phyloP scores from a whole-genome alignment of 2,888 invertebrate genomes.

The Bellardia pandia region DNA sequence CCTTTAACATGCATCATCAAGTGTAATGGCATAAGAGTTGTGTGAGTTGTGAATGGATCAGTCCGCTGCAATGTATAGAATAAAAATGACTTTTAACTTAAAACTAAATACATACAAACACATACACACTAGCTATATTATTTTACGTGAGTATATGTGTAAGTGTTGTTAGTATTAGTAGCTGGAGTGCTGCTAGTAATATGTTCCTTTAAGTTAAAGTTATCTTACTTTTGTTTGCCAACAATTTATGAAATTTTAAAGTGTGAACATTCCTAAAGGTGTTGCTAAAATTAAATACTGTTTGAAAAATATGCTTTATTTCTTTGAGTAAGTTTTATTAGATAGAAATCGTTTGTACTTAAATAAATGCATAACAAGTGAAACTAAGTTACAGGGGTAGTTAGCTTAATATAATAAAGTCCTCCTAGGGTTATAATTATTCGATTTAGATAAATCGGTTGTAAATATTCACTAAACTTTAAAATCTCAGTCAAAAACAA shows the following conservation, averaged over 20 bases:
- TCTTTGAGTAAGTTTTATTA: not conserved
- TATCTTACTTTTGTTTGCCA: not conserved
- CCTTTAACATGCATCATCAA: constrained; percentile 45
- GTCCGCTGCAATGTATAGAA: constrained; percentile 12
- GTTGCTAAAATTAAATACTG: constrained; percentile 9
- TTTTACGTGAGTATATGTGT: constrained; percentile 2
- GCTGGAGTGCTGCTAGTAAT: not conserved
- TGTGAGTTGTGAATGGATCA: constrained; percentile 29
- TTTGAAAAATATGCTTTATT: not conserved
- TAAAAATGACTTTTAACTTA: constrained; percentile 41
- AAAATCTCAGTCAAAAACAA: too few relatives aligned
- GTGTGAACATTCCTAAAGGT: constrained; percentile 20
- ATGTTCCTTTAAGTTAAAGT: not conserved
- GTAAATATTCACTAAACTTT: too few relatives aligned
- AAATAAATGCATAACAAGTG: not conserved
- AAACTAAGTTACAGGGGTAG: not conserved
- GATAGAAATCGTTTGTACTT: not conserved
- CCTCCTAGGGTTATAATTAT: too few relatives aligned
- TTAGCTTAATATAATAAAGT: too few relatives aligned
- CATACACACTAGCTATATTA: not conserved
- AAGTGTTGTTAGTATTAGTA: not conserved
- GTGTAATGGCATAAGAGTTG: constrained; percentile 36
- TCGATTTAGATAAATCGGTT: too few relatives aligned
- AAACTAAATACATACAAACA: constrained; percentile 4
- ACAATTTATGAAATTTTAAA: constrained; percentile 38